Evolutionary conservation across 2,113 vertebrate genomes (phyloP).

Genomic region (Ptyas mucosa): DNA sequence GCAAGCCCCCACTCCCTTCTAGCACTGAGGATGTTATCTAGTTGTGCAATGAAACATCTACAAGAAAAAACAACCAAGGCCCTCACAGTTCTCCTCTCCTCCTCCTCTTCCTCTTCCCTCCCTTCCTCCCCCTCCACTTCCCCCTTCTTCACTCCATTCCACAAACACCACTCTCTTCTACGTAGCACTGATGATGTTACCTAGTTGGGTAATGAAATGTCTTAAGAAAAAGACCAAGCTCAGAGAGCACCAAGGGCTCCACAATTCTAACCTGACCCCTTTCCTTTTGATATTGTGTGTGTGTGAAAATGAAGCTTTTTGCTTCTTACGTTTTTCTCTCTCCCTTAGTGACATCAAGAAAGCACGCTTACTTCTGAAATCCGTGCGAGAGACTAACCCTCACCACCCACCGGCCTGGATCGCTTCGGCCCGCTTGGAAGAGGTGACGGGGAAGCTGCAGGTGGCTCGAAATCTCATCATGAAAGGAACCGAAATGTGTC

Average conservation of each 20-base stretch:
- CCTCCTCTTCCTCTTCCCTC: no score
- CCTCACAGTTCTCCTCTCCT: no score
- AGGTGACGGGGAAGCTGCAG: constrained; percentile 95
- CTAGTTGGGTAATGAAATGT: no score
- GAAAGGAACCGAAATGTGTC: constrained; percentile 99
- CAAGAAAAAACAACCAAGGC: no score
- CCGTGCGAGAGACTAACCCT: constrained; percentile 95
- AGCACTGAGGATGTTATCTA: background rate
- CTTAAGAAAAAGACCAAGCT: no score
- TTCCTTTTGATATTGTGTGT: accelerated
- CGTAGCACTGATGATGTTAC: no score
- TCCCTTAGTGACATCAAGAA: constrained; percentile 92
- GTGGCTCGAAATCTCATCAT: constrained; percentile 97
- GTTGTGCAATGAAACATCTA: no score
- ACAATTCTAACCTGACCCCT: accelerated
- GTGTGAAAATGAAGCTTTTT: background rate
- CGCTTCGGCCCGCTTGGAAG: constrained; percentile 92
- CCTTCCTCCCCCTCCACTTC: no score
- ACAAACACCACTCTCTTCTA: no score
- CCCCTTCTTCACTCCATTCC: no score
- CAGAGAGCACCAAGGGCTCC: no score
- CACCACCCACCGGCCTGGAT: constrained; percentile 98
- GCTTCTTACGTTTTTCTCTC: background rate
- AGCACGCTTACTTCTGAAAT: constrained; percentile 92
- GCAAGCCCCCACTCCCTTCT: background rate